phyloP scores from a whole-genome alignment of 2,797 vertebrate genomes.

The Lacerta bilineata region DNA sequence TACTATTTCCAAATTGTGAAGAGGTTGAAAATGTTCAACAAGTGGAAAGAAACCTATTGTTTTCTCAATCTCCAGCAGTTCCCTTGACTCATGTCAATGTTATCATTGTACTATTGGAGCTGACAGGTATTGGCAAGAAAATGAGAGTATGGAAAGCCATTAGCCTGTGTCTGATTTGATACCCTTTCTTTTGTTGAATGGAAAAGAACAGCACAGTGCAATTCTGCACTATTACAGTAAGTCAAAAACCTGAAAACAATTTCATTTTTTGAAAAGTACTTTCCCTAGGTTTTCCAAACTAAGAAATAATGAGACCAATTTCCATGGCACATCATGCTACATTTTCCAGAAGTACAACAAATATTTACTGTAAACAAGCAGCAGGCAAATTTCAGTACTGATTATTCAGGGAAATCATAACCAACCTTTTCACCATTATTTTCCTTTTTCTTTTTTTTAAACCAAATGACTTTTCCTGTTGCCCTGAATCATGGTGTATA shows the following conservation, averaged over 20 bases:
- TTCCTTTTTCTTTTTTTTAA: not conserved
- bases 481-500: constrained; percentile 10
- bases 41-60: constrained; percentile 41
- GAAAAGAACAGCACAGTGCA: not conserved
- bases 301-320: constrained; percentile 10
- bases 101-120: constrained; percentile 38
- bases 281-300: constrained; percentile 15
- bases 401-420: constrained; percentile 21
- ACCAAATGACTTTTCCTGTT: not conserved
- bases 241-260: not conserved
- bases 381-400: constrained; percentile 13
- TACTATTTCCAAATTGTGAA: constrained; percentile 34
- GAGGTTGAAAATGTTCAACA: constrained; percentile 37
- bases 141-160: constrained; percentile 35
- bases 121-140: constrained; percentile 50
- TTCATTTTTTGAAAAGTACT: not conserved
- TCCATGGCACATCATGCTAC: constrained; percentile 17
- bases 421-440: not conserved
- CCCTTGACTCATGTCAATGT: constrained; percentile 43
- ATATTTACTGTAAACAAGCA: constrained; percentile 28
- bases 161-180: constrained; percentile 35
- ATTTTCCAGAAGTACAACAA: constrained; percentile 10
- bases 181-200: constrained; percentile 30
- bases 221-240: not conserved
- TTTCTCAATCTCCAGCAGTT: constrained; percentile 39